Evolutionary conservation across 2,797 vertebrate species (phyloP), one percentile per base, ranked within the genome.

Genomic region (Carduelis carduelis): DNA sequence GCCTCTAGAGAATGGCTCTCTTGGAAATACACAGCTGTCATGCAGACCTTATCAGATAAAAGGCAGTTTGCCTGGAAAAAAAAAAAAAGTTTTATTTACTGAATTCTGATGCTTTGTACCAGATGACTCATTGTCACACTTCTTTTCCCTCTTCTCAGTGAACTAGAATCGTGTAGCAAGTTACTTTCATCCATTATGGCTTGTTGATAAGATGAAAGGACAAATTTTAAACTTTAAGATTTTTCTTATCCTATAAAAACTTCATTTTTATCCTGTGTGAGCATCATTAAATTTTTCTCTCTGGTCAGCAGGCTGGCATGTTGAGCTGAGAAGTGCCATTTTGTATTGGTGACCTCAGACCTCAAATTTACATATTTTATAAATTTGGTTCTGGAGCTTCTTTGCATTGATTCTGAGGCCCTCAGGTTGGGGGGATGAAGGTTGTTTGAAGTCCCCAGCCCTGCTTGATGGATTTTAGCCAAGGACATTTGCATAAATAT

Each of bases 91-190:
- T 85, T 83, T 93, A 92, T 96, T 96, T 96, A 91, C 86, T 94
- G 91, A 91, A 90, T 94, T 91, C 61, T 92, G 15, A 15, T 76
- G 69, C 79, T 95, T 95, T 76, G 55, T 83, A 92, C 39, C 27
- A 28, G 72, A 76, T 96, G 92, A 97, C 82, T 96, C 94, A 96
- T 71, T 86, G 85, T 96, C 95, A 92, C 87, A 57, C 34, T 68
- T 77, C 53, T 83, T 89, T 85, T 66, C 59, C 85, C 44, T 83
- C 65, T 92, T 89, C 82, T 92, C 77, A 41, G 80, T 76, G 85
- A 95, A 71, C 79, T 89, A 41, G 55, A 93, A 89, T 72, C 9
- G 0, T 94, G 83, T 85, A 86, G 85, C 91, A 76, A 1, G 9
- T 89, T 92, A 44, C 93, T 91, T 94, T 80, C 56, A 93, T 70